phyloP scores from a whole-genome alignment of 2,797 vertebrate genomes.

The Heliangelus exortis region DNA sequence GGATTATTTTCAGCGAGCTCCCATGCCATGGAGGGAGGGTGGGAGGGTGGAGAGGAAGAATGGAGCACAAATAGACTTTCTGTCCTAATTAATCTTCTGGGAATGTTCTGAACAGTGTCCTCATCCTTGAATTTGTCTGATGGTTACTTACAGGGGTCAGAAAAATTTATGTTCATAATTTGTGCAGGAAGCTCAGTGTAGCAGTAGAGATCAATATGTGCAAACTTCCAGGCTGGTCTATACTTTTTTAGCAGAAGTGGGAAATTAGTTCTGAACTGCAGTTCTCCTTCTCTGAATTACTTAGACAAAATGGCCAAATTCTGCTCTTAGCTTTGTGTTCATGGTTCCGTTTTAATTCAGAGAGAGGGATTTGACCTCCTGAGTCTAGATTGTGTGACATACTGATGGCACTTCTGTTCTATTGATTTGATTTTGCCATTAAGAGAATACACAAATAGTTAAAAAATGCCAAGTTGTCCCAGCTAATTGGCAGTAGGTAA shows the following conservation, averaged over 20 bases:
- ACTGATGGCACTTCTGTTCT: conserved; percentile 63
- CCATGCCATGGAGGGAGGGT: conserved; percentile 67
- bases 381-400: conserved; percentile 60
- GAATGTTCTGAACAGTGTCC: conserved; percentile 73
- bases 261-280: conserved; percentile 43
- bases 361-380: conserved; percentile 47
- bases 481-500: conserved; percentile 29
- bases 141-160: conserved; percentile 63
- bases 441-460: neutral
- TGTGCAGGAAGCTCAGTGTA: conserved; percentile 70
- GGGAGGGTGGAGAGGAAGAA: conserved; percentile 45
- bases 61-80: conserved; percentile 67
- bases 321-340: conserved; percentile 1
- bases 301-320: conserved; percentile 27
- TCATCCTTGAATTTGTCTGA: conserved; percentile 67
- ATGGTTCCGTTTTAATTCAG: conserved; percentile 13
- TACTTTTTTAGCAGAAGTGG: conserved; percentile 39
- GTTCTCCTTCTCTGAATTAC: conserved; percentile 10
- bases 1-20: conserved; percentile 81
- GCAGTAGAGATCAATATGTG: conserved; percentile 74
- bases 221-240: conserved; percentile 42
- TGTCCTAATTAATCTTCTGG: conserved; percentile 69
- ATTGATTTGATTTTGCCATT: neutral
- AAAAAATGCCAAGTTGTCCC: neutral
- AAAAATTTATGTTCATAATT: conserved; percentile 58